Conservation (phyloP, 2,113 vertebrate genomes). For the Microcebus jonahi region DNA sequence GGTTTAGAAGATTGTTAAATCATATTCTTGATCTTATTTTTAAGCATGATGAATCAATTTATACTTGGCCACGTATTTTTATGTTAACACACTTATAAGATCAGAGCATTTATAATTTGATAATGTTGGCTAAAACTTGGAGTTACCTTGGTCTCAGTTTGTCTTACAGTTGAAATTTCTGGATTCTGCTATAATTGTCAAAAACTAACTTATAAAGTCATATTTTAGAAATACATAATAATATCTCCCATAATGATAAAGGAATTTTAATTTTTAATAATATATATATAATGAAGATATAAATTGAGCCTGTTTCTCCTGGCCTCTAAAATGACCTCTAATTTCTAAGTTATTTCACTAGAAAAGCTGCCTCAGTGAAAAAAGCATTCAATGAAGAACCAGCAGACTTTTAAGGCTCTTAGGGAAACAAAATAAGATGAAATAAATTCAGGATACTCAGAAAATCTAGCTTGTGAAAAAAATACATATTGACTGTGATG, state of each 20-base stretch:
- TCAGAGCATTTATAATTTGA: conserved; percentile 59
- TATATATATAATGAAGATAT: background rate
- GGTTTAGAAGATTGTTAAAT: conserved; percentile 44
- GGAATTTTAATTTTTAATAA: background rate
- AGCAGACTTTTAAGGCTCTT: background rate
- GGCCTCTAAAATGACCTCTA: background rate
- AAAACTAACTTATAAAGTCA: background rate
- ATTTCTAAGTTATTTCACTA: background rate
- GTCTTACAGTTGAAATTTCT: conserved; percentile 29
- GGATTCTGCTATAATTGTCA: background rate
- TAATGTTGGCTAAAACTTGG: conserved; percentile 50
- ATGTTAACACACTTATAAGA: conserved; percentile 16
- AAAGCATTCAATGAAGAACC: background rate
- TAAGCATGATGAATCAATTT: conserved; percentile 43
- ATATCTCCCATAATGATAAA: background rate
- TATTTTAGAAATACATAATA: background rate
- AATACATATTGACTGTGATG: background rate
- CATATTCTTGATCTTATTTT: conserved; percentile 32
- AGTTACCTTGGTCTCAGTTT: background rate
- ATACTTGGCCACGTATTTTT: background rate
- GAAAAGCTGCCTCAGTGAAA: background rate
- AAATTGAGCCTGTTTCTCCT: background rate
- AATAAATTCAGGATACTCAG: background rate
- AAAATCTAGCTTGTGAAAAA: background rate
- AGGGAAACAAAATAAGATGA: background rate